A percentile compares a stretch with the other conserved stretches of the same genome.
phyloP scores from a whole-genome alignment of 1,140 invertebrate species.

The Hetaerina americana region DNA sequence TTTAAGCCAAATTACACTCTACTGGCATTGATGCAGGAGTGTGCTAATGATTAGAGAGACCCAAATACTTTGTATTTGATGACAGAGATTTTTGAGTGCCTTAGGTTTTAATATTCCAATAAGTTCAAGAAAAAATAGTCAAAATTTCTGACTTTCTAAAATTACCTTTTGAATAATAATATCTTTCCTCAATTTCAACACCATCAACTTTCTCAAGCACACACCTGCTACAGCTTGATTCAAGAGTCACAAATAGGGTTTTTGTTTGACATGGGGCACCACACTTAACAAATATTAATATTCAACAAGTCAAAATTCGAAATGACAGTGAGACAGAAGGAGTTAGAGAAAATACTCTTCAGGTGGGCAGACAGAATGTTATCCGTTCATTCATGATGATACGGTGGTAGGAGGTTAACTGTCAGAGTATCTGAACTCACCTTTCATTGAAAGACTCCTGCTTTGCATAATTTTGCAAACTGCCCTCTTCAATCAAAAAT shows the following conservation, averaged over 20 bases:
- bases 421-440: slow-evolving; percentile 41
- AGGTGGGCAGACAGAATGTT: neutral
- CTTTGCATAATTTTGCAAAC: slow-evolving; percentile 90
- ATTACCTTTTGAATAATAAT: too few species aligned
- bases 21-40: neutral
- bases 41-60: neutral
- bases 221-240: neutral
- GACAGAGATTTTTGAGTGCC: neutral
- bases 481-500: slow-evolving; percentile 94
- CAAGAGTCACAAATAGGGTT: neutral
- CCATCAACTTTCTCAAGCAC: neutral
- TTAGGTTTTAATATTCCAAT: too few species aligned
- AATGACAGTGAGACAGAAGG: neutral
- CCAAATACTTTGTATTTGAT: too few species aligned
- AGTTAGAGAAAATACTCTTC: neutral
- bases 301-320: neutral
- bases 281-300: neutral
- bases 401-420: neutral
- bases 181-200: too few species aligned
- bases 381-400: neutral
- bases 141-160: too few species aligned
- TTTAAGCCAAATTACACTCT: slow-evolving; percentile 2
- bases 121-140: too few species aligned
- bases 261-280: neutral
- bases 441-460: slow-evolving; percentile 93